A percentile compares a stretch with the other conserved stretches of the same genome.
Evolutionary conservation across 2,888 invertebrate genomes (phyloP).

Genomic region (Euplagia quadripunctaria): DNA sequence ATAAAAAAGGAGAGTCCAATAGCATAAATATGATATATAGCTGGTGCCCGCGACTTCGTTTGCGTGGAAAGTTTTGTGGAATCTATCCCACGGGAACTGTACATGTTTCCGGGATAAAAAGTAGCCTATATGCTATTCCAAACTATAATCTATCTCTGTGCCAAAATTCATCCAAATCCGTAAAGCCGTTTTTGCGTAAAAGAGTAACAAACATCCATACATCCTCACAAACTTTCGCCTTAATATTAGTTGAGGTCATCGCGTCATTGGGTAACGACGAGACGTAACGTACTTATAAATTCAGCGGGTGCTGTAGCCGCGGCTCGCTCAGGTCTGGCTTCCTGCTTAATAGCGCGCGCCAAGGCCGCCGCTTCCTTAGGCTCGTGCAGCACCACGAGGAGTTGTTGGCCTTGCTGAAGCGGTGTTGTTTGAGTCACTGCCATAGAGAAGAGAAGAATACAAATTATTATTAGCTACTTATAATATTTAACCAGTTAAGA

Average conservation of each 20-base stretch:
- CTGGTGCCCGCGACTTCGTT: too few species aligned
- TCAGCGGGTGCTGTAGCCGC: constrained; percentile 68
- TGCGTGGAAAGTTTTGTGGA: too few species aligned
- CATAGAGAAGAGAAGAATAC: not conserved
- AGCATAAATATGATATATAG: too few species aligned
- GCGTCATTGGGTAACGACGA: not conserved
- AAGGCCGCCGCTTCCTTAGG: constrained; percentile 83
- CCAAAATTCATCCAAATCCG: not conserved
- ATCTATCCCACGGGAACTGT: too few species aligned
- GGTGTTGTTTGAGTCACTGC: constrained; percentile 67
- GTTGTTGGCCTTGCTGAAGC: constrained; percentile 84
- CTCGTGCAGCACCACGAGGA: constrained; percentile 84
- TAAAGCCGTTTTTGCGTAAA: too few species aligned
- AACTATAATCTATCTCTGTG: not conserved
- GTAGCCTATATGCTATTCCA: too few species aligned
- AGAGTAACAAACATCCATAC: not conserved
- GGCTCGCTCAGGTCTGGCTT: constrained; percentile 81
- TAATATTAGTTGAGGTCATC: not conserved
- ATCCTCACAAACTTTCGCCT: too few species aligned
- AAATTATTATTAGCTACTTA: not conserved
- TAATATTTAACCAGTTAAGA: too few species aligned
- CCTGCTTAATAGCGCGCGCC: constrained; percentile 87
- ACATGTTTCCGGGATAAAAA: too few species aligned
- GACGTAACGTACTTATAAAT: constrained; percentile 75
- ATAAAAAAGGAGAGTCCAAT: too few species aligned